Evolutionary conservation across 2,888 invertebrate genomes (phyloP).

Genomic region (Spisula solida): DNA sequence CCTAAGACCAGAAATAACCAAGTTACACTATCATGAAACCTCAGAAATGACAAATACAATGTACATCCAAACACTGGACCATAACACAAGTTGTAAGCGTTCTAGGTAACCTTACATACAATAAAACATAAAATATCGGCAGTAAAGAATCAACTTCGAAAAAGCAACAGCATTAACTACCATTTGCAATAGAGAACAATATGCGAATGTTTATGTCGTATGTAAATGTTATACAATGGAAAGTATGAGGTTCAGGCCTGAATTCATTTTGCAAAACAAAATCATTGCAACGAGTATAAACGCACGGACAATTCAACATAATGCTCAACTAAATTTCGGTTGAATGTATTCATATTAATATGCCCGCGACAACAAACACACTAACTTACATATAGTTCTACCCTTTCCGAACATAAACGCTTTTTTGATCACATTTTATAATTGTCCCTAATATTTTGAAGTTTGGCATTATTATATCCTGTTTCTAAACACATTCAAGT

Average conservation of each 20-base stretch:
- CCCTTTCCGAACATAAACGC: not conserved
- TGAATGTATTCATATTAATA: not conserved
- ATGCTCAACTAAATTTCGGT: not conserved
- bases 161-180: not conserved
- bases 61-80: no score
- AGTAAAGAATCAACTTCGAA: not conserved
- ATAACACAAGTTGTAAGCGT: no score
- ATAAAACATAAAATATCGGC: no score
- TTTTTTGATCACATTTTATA: not conserved
- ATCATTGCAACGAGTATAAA: not conserved
- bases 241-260: not conserved
- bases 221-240: conserved; percentile 13
- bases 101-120: no score
- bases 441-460: not conserved
- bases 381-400: not conserved
- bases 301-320: not conserved
- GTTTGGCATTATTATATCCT: not conserved
- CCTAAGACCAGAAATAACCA: no score
- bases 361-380: not conserved
- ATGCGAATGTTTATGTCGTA: not conserved
- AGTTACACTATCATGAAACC: no score
- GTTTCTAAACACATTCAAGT: not conserved
- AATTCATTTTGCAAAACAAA: not conserved
- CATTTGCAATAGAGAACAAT: not conserved
- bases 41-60: no score